Conservation (phyloP, 2,888 invertebrate genomes). For the Agrotis clavis region DNA sequence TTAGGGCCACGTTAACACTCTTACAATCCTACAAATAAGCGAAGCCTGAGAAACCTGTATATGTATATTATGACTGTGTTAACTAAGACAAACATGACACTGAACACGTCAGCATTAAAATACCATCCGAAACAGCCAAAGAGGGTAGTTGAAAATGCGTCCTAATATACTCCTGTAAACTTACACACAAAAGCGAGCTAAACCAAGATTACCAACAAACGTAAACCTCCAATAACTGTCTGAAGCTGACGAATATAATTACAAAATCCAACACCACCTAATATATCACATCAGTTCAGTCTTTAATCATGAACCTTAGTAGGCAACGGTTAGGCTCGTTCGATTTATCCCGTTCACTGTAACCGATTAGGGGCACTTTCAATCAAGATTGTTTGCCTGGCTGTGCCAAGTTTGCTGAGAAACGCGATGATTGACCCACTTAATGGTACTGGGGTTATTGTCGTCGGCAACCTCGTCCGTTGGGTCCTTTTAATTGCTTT, state of each 20-base stretch:
- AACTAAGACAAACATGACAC: not conserved
- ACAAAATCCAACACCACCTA: conserved; percentile 67
- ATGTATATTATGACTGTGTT: not conserved
- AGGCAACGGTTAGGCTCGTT: conserved; percentile 60
- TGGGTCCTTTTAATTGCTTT: conserved; percentile 60
- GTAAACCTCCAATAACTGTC: conserved; percentile 51
- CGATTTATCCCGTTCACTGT: conserved; percentile 76
- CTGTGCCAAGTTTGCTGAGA: conserved; percentile 80
- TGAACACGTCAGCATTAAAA: conserved; percentile 1
- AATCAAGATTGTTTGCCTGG: conserved; percentile 85
- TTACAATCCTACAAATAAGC: too few relatives aligned
- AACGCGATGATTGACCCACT: conserved; percentile 79
- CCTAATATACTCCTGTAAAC: not conserved
- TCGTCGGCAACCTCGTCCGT: conserved; percentile 43
- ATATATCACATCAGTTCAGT: conserved; percentile 65
- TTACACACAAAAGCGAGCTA: conserved; percentile 28
- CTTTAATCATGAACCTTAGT: conserved; percentile 72
- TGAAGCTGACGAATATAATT: conserved; percentile 59
- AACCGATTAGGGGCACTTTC: conserved; percentile 83
- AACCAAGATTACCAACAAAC: conserved; percentile 48
- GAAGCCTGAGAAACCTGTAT: too few relatives aligned
- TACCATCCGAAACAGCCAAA: not conserved
- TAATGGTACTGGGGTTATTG: conserved; percentile 62
- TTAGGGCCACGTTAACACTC: too few relatives aligned
- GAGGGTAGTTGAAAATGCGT: not conserved